Evolutionary conservation across 2,888 invertebrate species (phyloP).

Genomic region (Drosophila melanosoma): DNA sequence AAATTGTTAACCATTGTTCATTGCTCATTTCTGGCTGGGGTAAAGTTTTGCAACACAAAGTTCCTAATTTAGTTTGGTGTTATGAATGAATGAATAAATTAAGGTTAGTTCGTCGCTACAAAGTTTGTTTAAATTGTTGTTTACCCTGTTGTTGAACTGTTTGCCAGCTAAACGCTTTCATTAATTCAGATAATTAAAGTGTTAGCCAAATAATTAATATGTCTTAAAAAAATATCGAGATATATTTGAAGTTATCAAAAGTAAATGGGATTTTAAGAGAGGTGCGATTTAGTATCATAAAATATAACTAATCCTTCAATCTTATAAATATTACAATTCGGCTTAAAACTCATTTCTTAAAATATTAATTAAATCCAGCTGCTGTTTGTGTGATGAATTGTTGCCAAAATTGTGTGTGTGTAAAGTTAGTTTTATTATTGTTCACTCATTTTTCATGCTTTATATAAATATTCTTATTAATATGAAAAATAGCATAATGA

Average conservation of each 20-base stretch:
- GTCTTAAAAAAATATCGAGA: not conserved
- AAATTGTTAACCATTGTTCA: slow-evolving; percentile 16
- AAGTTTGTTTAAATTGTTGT: slow-evolving; percentile 44
- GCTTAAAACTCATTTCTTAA: not conserved
- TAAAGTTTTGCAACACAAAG: slow-evolving; percentile 37
- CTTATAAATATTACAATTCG: not conserved
- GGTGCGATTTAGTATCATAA: not conserved
- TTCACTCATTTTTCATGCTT: not conserved
- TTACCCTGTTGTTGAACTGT: slow-evolving; percentile 31
- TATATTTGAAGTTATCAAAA: not conserved
- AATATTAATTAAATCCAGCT: not conserved
- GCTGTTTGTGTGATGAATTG: not conserved
- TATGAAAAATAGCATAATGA: not conserved
- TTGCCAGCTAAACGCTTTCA: slow-evolving; percentile 16
- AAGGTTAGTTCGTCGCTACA: slow-evolving; percentile 31
- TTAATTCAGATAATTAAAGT: not conserved
- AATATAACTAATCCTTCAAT: not conserved
- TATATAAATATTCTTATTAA: not conserved
- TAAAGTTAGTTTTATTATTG: not conserved
- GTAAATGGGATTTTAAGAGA: not conserved
- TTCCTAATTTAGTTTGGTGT: slow-evolving; percentile 49
- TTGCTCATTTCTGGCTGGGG: slow-evolving; percentile 4
- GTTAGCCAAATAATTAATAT: not conserved
- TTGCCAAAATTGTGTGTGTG: not conserved
- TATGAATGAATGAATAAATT: slow-evolving; percentile 57